Conservation (phyloP, 2,888 invertebrate species). For the Apeira syringaria region DNA sequence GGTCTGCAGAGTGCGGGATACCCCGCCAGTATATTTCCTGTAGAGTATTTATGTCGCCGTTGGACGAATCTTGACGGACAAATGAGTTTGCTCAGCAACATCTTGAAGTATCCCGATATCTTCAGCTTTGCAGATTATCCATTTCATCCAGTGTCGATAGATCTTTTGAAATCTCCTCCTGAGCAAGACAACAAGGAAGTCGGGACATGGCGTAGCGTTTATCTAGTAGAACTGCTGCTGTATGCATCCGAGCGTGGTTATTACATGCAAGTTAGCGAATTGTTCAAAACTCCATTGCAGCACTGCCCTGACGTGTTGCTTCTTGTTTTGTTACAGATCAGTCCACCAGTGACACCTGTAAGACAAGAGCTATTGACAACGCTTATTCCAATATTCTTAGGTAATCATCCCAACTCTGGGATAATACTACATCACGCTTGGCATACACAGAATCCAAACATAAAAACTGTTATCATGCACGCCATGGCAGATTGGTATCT, state of each 20-base stretch:
- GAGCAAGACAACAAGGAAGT: conserved; percentile 98
- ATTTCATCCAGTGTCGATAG: conserved; percentile 93
- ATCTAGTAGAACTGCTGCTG: conserved; percentile 94
- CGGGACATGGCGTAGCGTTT: conserved; percentile 95
- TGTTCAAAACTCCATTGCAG: conserved; percentile 95
- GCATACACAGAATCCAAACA: conserved; percentile 90
- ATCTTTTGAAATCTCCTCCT: conserved; percentile 96
- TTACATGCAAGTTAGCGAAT: conserved; percentile 91
- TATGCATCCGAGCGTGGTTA: conserved; percentile 94
- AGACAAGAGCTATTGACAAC: conserved; percentile 94
- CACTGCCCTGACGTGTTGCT: conserved; percentile 97
- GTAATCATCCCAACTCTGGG: conserved; percentile 97
- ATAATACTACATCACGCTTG: conserved; percentile 98
- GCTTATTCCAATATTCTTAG: conserved; percentile 96
- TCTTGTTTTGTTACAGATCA: conserved; percentile 94
- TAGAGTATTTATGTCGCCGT: conserved; percentile 93
- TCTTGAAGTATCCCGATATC: conserved; percentile 95
- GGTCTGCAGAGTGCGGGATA: conserved; percentile 91
- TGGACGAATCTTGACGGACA: conserved; percentile 98
- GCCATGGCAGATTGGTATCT: conserved; percentile 99
- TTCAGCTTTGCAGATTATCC: conserved; percentile 97
- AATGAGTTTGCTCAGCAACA: conserved; percentile 93
- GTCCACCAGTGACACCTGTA: conserved; percentile 89
- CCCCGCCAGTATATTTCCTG: conserved; percentile 90
- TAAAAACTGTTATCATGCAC: conserved; percentile 95